These are phyloP conservation scores for Anaspis maculata DNA, from an alignment of 2,888 invertebrate species.

Conservation along the genomic window DNA sequence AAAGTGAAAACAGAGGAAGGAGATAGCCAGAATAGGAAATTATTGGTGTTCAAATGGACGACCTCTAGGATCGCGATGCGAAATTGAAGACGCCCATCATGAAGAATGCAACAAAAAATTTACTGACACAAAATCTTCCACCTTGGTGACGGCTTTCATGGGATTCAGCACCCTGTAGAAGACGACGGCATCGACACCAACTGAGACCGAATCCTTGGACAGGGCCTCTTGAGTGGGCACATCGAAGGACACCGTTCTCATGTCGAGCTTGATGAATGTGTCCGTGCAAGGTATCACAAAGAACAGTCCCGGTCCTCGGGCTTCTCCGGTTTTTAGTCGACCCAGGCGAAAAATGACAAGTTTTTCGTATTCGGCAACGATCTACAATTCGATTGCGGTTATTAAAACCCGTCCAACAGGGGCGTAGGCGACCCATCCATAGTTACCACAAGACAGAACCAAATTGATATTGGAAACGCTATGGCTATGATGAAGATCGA, in stretches of 20 bases:
- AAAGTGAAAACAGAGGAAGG: neutral
- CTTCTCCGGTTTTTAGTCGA: slow-evolving; percentile 63
- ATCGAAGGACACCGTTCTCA: slow-evolving; percentile 90
- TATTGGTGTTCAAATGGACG: too few species aligned
- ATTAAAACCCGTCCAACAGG: too few species aligned
- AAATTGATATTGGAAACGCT: too few species aligned
- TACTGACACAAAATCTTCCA: slow-evolving; percentile 69
- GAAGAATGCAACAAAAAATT: too few species aligned
- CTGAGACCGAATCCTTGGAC: slow-evolving; percentile 88
- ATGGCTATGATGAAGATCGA: too few species aligned
- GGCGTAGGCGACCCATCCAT: too few species aligned
- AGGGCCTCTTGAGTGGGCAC: slow-evolving; percentile 93
- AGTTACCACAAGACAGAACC: too few species aligned
- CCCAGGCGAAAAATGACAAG: slow-evolving; percentile 86
- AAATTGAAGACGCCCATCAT: too few species aligned
- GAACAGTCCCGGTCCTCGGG: slow-evolving; percentile 80
- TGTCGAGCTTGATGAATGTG: slow-evolving; percentile 83
- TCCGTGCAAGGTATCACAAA: slow-evolving; percentile 93
- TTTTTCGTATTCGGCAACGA: slow-evolving; percentile 79
- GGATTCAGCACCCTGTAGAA: slow-evolving; percentile 76
- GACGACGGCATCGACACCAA: slow-evolving; percentile 85
- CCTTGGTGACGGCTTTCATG: slow-evolving; percentile 63
- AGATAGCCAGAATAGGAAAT: too few species aligned
- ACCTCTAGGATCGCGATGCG: too few species aligned
- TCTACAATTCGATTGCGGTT: too few species aligned